A percentile compares a stretch with the other conserved stretches of the same genome.
Conservation (phyloP, 2,888 invertebrate genomes). For the Glaucopsyche alexis region DNA sequence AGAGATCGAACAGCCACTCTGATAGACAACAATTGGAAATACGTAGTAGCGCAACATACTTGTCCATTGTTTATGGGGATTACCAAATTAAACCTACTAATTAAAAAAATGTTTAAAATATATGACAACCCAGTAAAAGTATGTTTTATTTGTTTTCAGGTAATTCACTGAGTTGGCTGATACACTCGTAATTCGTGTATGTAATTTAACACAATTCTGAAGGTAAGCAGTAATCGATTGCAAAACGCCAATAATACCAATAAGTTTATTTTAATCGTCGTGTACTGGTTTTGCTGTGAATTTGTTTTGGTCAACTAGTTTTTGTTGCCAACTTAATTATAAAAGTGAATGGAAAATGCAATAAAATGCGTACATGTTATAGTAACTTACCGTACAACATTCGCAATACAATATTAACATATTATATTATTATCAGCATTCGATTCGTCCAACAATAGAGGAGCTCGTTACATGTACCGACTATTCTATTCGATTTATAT, state of each 20-base stretch:
- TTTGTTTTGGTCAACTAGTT: not conserved
- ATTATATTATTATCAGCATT: too few relatives aligned
- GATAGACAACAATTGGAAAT: too few relatives aligned
- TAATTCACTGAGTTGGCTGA: not conserved
- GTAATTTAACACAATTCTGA: conserved; percentile 4
- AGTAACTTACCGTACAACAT: not conserved
- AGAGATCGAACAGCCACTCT: too few relatives aligned
- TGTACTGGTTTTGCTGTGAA: not conserved
- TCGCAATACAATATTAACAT: too few relatives aligned
- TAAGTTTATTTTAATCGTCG: conserved; percentile 2
- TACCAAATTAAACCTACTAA: not conserved
- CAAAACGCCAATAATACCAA: conserved; percentile 11
- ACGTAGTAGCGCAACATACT: not conserved
- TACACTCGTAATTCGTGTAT: not conserved
- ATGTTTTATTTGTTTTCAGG: conserved; percentile 1
- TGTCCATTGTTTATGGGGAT: not conserved
- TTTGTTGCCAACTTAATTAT: not conserved
- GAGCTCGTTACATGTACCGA: not conserved
- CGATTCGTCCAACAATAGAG: not conserved
- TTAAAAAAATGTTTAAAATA: not conserved
- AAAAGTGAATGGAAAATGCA: not conserved
- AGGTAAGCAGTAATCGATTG: conserved; percentile 17
- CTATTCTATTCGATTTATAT: not conserved
- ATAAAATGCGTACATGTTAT: not conserved
- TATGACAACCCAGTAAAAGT: not conserved